Conservation (phyloP, 2,888 invertebrate genomes). For the Amaurobius ferox region DNA sequence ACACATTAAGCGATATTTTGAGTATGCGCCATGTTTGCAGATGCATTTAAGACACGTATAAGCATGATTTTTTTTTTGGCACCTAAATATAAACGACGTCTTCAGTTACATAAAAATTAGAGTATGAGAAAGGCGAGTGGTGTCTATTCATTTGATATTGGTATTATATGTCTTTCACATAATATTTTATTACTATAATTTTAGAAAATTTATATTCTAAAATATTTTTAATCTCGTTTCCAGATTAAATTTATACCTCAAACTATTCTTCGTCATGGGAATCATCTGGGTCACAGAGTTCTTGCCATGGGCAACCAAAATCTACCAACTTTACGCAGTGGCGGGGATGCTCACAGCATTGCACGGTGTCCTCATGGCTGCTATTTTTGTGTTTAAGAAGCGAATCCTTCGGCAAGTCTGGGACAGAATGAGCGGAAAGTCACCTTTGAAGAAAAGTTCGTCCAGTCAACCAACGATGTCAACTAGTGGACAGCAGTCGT, state of each 20-base stretch:
- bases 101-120: no score
- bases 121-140: no score
- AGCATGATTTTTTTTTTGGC: no score
- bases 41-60: no score
- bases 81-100: no score
- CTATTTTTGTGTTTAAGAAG: constrained; percentile 76
- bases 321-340: constrained; percentile 65
- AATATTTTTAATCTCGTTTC: not conserved
- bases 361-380: constrained; percentile 75
- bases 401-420: constrained; percentile 24
- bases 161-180: no score
- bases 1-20: no score
- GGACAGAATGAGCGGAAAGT: not conserved
- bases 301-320: constrained; percentile 73
- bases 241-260: constrained; percentile 74
- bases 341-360: constrained; percentile 74
- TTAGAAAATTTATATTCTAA: no score
- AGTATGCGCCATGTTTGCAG: no score
- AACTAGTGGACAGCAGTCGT: not conserved
- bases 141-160: no score
- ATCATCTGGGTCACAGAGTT: constrained; percentile 74
- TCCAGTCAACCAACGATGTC: not conserved
- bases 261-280: constrained; percentile 74
- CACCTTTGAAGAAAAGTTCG: not conserved
- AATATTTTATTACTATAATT: no score